Evolutionary conservation across 2,113 vertebrate genomes (phyloP).

Genomic region (Leptobrachium ailaonicum): DNA sequence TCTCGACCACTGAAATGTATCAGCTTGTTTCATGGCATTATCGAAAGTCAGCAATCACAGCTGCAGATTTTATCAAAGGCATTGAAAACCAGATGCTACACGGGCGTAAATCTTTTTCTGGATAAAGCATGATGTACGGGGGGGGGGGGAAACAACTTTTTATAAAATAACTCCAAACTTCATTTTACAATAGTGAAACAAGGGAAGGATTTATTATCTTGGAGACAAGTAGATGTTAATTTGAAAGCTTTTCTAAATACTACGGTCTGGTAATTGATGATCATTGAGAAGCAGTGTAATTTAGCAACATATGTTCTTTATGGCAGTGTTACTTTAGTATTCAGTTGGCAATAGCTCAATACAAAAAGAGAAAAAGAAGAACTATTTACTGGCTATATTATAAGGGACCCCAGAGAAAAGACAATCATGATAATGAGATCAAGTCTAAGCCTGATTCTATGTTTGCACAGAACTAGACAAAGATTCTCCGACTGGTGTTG

Average conservation of each 20-base stretch:
- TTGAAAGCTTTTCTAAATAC: constrained; percentile 61
- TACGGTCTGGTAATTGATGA: constrained; percentile 54
- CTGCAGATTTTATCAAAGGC: constrained; percentile 45
- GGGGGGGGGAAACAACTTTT: constrained; percentile 53
- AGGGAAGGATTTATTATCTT: constrained; percentile 59
- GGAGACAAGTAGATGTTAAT: constrained; percentile 57
- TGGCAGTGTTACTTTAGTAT: constrained; percentile 56
- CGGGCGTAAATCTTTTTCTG: constrained; percentile 54
- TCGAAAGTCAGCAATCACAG: constrained; percentile 40
- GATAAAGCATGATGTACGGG: constrained; percentile 63
- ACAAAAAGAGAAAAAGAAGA: constrained; percentile 42
- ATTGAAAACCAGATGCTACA: constrained; percentile 64
- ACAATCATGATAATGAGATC: constrained; percentile 36
- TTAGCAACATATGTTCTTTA: constrained; percentile 58
- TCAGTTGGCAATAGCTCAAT: constrained; percentile 63
- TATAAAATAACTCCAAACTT: constrained; percentile 66
- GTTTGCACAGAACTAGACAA: background rate
- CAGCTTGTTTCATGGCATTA: constrained; percentile 8
- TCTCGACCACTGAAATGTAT: background rate
- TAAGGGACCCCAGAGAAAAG: background rate
- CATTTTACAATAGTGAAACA: constrained; percentile 61
- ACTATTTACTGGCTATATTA: constrained; percentile 14
- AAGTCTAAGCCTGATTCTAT: background rate
- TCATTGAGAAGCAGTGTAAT: constrained; percentile 59
- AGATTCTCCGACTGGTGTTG: background rate